Percentiles rank a stretch among this genome's conserved stretches.
These are phyloP conservation scores for Okamejei kenojei DNA, from an alignment of 2,797 vertebrate genomes.

Conservation along the genomic window DNA sequence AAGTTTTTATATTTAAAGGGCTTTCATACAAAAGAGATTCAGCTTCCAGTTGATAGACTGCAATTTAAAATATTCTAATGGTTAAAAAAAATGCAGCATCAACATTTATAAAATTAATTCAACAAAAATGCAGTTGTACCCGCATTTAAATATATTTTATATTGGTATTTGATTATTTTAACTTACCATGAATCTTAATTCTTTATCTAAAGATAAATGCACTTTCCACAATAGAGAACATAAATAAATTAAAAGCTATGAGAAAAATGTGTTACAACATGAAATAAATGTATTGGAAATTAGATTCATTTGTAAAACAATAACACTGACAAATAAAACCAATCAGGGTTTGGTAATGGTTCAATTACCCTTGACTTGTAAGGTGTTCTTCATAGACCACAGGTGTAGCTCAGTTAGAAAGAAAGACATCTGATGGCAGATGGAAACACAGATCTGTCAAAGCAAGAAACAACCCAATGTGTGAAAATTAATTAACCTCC, in stretches of 20 bases:
- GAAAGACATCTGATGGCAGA: constrained; percentile 79
- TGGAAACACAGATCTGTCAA: constrained; percentile 55
- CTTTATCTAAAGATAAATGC: background rate
- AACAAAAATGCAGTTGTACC: background rate
- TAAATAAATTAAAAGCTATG: background rate
- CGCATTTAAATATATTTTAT: background rate
- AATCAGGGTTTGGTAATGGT: constrained; percentile 32
- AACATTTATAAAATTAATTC: constrained; percentile 3
- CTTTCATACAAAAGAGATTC: too few relatives aligned
- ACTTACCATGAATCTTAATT: background rate
- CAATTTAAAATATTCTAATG: background rate
- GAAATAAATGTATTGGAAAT: background rate
- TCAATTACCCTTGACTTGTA: constrained; percentile 66
- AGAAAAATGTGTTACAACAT: background rate
- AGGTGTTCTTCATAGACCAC: constrained; percentile 84
- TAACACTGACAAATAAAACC: background rate
- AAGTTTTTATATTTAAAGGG: too few relatives aligned
- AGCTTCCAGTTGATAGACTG: background rate
- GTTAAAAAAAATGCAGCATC: background rate
- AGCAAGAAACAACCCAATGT: constrained; percentile 50
- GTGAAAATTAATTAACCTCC: constrained; percentile 47
- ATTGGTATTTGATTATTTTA: background rate
- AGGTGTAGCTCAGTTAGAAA: constrained; percentile 86
- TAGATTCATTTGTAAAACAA: background rate
- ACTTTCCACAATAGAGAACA: background rate